phyloP scores from a whole-genome alignment of 37 sponge, comb jelly and placozoan species.

The Ianthella basta region DNA sequence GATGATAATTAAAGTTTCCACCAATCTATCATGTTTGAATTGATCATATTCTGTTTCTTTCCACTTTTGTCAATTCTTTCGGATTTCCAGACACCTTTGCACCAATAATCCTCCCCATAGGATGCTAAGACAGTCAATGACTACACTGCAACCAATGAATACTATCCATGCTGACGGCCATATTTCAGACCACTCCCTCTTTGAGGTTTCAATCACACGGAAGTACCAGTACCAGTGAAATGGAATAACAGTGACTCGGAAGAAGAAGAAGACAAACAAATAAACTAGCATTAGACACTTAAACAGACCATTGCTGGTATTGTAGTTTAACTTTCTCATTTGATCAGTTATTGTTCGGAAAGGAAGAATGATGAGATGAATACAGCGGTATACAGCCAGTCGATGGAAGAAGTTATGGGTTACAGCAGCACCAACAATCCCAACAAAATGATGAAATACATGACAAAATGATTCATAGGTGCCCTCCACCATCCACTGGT shows the following conservation, averaged over 20 bases:
- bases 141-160: no score
- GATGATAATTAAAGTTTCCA: no score
- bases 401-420: background rate
- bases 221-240: constrained; percentile 3
- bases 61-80: no score
- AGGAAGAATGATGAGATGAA: background rate
- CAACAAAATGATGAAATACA: background rate
- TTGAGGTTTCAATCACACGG: no score
- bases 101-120: no score
- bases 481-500: background rate
- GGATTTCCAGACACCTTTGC: no score
- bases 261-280: background rate
- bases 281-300: background rate
- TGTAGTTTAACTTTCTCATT: background rate
- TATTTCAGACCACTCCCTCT: no score
- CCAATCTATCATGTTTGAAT: no score
- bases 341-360: background rate
- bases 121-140: no score
- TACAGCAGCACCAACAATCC: background rate
- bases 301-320: background rate
- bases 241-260: background rate
- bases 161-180: no score
- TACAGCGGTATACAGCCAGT: background rate
- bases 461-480: no score
- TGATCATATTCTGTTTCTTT: no score